These are phyloP conservation scores for Nemurella pictetii DNA, from an alignment of 2,888 invertebrate genomes.

Conservation along the genomic window DNA sequence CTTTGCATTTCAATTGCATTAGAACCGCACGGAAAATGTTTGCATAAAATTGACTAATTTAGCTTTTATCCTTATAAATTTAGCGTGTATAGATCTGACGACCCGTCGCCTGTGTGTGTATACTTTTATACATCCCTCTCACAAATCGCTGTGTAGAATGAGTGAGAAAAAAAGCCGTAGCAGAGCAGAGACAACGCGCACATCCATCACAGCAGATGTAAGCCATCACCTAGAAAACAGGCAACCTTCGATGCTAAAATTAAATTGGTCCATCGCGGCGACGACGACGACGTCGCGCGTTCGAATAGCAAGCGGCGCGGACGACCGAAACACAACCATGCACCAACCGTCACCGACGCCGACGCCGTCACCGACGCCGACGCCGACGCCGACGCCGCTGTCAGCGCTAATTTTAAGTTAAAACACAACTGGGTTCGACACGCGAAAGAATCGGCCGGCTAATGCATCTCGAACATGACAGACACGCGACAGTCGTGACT, in stretches of 20 bases:
- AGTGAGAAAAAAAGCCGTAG: neutral
- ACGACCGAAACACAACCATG: neutral
- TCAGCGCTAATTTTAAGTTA: slow-evolving; percentile 40
- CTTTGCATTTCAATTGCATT: neutral
- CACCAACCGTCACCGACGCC: neutral
- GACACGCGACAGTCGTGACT: neutral
- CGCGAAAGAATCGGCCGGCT: slow-evolving; percentile 1
- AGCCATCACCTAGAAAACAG: slow-evolving; percentile 33
- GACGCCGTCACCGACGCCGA: neutral
- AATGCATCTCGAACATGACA: slow-evolving; percentile 25
- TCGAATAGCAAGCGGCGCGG: neutral
- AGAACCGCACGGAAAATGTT: neutral
- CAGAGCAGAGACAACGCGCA: neutral
- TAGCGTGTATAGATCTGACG: neutral
- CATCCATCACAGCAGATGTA: slow-evolving; percentile 36
- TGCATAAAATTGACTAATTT: neutral
- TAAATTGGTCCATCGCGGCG: slow-evolving; percentile 39
- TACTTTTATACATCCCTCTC: neutral
- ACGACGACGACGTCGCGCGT: slow-evolving; percentile 19
- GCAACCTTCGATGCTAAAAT: slow-evolving; percentile 35
- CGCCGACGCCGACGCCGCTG: slow-evolving; percentile 17
- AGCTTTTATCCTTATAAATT: neutral
- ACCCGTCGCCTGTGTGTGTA: neutral
- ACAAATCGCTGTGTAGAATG: neutral
- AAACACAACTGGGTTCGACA: slow-evolving; percentile 14